Evolutionary conservation across 2,797 vertebrate species (phyloP), one percentile per base, ranked within the genome.

Genomic region (Sebastes steindachneri): DNA sequence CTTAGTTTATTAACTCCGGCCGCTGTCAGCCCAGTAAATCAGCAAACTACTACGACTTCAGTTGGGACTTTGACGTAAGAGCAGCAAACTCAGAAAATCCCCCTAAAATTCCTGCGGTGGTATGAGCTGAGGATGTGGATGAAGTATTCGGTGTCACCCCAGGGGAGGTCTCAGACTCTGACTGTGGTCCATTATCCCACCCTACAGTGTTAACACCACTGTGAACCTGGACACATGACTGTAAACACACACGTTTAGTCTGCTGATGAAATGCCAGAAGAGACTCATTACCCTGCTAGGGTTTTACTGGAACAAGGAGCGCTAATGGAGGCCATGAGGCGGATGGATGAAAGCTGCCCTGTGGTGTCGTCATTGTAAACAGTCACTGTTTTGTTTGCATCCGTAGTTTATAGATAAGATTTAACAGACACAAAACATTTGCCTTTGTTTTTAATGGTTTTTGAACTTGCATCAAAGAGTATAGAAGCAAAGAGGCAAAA

Each of bases 181-280:
- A 48, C 59, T 37, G 15, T 35, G 66, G 12, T 48, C 57, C 45
- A 58, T 37, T 29, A 45, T 33, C 54, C 54, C 69, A 28, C 66
- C 72, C 65, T 63, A 8, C 9, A 51, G 25, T 31, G 10, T 67
- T 51, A 78, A 65, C 45, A 65, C 33, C 14, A 33, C 59, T 26
- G 33, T 28, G 48, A 83, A 73, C 71, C 68, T 29, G 31, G 28
- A 68, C 37, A 67, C 26, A 41, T 72, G 26, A 84, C 79, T 62
- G 25, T 76, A 57, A 63, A 73, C 78, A 77, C 15, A 53, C 48
- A 12, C 3, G 4, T 25, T 35, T 9, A 54, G 10, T 58, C 29
- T 60, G 74, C 12, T 64, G 68, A 29, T 45, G n/a, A 51, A 64
- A 55, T 23, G 31, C 14, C n/a, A 23, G 41, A 8, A 23, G 35